Conservation (phyloP, 2,888 invertebrate species). For the Sabatieria punctata region DNA sequence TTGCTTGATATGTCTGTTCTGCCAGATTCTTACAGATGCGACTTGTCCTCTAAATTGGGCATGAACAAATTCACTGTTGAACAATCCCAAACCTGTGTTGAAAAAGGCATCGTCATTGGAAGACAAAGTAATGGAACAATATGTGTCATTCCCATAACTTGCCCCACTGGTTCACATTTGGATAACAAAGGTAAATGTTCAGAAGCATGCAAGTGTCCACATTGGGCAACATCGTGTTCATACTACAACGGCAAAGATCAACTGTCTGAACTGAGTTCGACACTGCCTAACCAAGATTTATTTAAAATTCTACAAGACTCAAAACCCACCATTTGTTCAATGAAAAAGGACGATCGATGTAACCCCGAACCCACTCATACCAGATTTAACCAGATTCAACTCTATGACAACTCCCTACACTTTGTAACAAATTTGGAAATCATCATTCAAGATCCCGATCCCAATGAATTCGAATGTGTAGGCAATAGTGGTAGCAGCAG, state of each 20-base stretch:
- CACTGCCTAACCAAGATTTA: no score
- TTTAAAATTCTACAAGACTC: not conserved
- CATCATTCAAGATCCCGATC: not conserved
- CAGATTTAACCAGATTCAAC: not conserved
- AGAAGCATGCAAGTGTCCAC: not conserved
- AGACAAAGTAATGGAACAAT: not conserved
- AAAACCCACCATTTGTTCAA: not conserved
- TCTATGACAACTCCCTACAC: not conserved
- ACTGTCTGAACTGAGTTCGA: not conserved
- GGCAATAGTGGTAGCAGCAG: not conserved
- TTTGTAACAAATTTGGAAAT: not conserved
- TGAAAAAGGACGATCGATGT: not conserved
- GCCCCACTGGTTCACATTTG: not conserved
- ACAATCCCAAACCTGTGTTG: not conserved
- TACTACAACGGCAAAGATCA: not conserved
- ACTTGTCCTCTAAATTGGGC: no score
- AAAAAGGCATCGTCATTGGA: not conserved
- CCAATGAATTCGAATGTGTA: not conserved
- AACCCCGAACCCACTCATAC: not conserved
- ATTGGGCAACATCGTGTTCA: not conserved
- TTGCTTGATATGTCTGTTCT: no score
- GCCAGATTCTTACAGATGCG: no score
- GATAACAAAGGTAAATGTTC: not conserved
- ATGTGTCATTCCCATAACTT: not conserved
- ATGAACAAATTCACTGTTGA: no score